Evolutionary conservation across 2,113 vertebrate genomes (phyloP).

Genomic region (Catharus fuscescens): DNA sequence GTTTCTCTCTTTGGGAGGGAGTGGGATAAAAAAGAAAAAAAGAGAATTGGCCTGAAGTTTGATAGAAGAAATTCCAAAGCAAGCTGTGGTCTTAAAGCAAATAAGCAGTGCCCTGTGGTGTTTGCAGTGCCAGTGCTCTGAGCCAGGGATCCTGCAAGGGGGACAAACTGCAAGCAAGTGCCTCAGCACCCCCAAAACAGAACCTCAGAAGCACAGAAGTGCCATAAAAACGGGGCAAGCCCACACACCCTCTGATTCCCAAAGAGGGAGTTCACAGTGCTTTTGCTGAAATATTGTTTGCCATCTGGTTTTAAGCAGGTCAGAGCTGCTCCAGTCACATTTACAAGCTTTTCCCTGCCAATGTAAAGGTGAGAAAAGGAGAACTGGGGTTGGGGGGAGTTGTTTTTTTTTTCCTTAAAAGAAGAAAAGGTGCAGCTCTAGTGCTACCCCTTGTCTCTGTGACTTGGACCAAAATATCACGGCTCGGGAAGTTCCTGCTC

Average conservation of each 20-base stretch:
- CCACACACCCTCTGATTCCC: not conserved
- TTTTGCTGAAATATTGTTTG: not conserved
- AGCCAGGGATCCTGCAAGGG: not conserved
- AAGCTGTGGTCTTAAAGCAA: conserved; percentile 9
- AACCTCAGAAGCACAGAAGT: not conserved
- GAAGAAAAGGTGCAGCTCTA: not conserved
- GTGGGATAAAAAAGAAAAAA: not conserved
- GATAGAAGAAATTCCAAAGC: conserved; percentile 30
- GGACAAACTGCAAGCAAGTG: not conserved
- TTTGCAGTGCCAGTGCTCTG: not conserved
- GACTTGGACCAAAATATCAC: not conserved
- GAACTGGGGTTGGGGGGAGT: not conserved
- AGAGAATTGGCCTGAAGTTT: not conserved
- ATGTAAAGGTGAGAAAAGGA: not conserved
- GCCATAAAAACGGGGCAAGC: not conserved
- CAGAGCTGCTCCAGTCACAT: not conserved
- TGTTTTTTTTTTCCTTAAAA: too few relatives aligned
- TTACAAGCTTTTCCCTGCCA: not conserved
- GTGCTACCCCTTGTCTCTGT: not conserved
- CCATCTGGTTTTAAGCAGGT: not conserved
- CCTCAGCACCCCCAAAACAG: not conserved
- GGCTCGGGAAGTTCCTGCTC: not conserved
- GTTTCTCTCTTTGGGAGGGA: not conserved
- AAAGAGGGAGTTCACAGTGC: not conserved
- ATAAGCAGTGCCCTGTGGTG: not conserved